Base-by-base conservation (phyloP, 2,113 vertebrate species). In the Spizaetus ornatus region DNA sequence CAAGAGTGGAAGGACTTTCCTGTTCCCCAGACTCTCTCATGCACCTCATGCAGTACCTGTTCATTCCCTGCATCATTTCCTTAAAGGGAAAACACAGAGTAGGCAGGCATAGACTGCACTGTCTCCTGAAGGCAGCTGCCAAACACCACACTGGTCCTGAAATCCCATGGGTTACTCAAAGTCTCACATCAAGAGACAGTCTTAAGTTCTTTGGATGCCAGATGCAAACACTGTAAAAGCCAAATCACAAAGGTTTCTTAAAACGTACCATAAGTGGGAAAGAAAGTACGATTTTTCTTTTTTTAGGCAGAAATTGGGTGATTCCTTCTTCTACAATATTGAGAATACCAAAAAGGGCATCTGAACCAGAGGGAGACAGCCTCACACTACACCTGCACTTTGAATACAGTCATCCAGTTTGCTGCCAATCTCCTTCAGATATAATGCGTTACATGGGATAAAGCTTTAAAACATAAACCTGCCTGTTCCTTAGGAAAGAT, bases 401-500 rank as follows among this genome's bases (percentile, higher is more conserved):
- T 12, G 25, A 70, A 50, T 55, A n/a, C 10, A 61, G 18, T 18
- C 62, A 63, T 27, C 4, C 32, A 29, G 25, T 80, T 61, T 88
- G 73, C 43, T 82, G 50, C 26, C 36, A 32, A 2, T 87, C 53
- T 80, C 61, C 45, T 80, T 80, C 70, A 73, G 32, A 66, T 36
- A 73, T 6, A n/a, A 48, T 4, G 7, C 7, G 12, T 53, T 36
- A 58, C 55, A 56, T 0, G 0, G 25, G 14, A 83, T 36, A 56
- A 45, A 88, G 42, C 31, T 82, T 74, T 73, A 86, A 93, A 93
- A 81, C 32, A 31, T 17, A 63, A 58, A 78, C 16, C 32, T 59
- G 26, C 4, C 42, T 6, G 3, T 17, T 23, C 47, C 26, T 74
- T 82, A 66, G 26, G 67, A 88, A 78, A 66, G 18, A 22, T 52